Evolutionary conservation across 1,140 invertebrate genomes (phyloP), one percentile per base, ranked within the genome.

Genomic region (Trinorchestia longiramus): DNA sequence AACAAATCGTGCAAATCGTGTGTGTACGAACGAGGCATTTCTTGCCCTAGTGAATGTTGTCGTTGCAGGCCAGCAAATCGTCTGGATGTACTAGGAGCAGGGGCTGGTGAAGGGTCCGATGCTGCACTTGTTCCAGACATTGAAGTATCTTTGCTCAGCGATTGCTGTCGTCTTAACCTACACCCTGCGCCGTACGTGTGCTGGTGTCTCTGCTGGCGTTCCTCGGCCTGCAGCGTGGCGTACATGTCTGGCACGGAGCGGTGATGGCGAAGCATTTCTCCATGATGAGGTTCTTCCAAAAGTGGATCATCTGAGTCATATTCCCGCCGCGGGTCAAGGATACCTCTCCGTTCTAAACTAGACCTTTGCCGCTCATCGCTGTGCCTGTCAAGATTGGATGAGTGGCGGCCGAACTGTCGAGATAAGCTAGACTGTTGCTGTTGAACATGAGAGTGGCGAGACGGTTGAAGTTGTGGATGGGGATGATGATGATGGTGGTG

Each of bases 401-500:
- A 95, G 95, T 96, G 96, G 28, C 96, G 95, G 42, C 96, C 96
- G 95, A 96, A 95, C 77, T 96, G 96, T n/a, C 95, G 96, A 62
- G 95, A 94, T 43, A 94, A 47, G 43, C 92, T 94, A 1, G 92
- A 94, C 44, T 94, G 92, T 94, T 94, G 92, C 92, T 94, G 92
- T 43, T 94, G 92, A 19, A 94, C 40, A 44, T 94, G 92, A 40
- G 92, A 45, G 44, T 94, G 95, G 28, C 43, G 95, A 45, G 87
- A 53, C 36, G 43, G 88, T n/a, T 94, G 95, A 47, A 43, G 44
- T 42, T 96, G 96, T 96, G 96, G 96, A 90, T 97, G 97, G 44
- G 96, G 96, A 42, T 97, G 96, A 95, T 97, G 97, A 92, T 97
- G 97, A 95, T 97, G 97, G 77, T 96, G 96, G 95, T 97, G 97